phyloP scores from a whole-genome alignment of 2,113 vertebrate species.

The Silurus glanis region DNA sequence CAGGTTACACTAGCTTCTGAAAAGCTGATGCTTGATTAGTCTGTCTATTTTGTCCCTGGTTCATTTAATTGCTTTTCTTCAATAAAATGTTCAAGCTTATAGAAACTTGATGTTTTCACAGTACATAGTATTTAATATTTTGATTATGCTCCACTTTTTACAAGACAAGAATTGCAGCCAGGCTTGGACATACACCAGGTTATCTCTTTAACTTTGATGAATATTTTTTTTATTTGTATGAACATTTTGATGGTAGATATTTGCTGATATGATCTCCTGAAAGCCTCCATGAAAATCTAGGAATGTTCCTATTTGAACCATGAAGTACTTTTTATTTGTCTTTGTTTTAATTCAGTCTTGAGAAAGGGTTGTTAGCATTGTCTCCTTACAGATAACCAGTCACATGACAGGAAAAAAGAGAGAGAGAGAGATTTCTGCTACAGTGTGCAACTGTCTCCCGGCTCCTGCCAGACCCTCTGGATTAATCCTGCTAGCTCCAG shows the following conservation, averaged over 20 bases:
- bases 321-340: conserved; percentile 26
- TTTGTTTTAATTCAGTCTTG: conserved; percentile 46
- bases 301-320: conserved; percentile 23
- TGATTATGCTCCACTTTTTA: conserved; percentile 22
- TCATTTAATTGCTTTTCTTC: conserved; percentile 32
- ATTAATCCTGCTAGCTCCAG: conserved; percentile 70
- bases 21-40: conserved; percentile 35
- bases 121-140: conserved; percentile 8
- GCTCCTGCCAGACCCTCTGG: conserved; percentile 49
- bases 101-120: conserved; percentile 10
- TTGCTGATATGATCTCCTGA: conserved; percentile 54
- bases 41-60: conserved; percentile 12
- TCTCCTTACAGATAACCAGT: conserved; percentile 56
- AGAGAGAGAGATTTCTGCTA: conserved; percentile 55
- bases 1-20: conserved; percentile 31
- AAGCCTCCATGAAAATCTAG: conserved; percentile 44
- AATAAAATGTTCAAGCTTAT: conserved; percentile 26
- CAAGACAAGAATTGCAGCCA: conserved; percentile 2
- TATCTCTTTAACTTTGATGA: conserved; percentile 33
- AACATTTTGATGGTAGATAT: conserved; percentile 38
- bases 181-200: conserved; percentile 34
- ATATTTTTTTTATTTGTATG: conserved; percentile 39
- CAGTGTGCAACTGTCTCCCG: conserved; percentile 56
- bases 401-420: conserved; percentile 25
- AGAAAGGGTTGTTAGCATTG: conserved; percentile 44